A percentile compares a stretch with the other conserved stretches of the same genome.
Evolutionary conservation across 2,113 vertebrate species (phyloP).

Genomic region (Pterophyllum scalare): DNA sequence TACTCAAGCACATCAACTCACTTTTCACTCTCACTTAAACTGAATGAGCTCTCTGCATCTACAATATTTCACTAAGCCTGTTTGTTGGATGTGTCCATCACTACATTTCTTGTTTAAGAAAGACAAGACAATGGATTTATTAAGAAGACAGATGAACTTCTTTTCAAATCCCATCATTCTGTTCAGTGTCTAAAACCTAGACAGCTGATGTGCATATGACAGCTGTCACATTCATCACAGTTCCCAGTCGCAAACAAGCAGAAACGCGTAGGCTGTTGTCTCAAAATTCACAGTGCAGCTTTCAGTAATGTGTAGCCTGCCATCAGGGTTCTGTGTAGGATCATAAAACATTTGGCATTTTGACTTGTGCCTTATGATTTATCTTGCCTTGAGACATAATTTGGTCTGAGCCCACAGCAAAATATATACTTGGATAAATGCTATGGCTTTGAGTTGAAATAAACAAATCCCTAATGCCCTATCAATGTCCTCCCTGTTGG

Average conservation of each 20-base stretch:
- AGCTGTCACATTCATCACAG: conserved; percentile 76
- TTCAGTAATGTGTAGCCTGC: conserved; percentile 65
- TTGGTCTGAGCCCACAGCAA: conserved; percentile 72
- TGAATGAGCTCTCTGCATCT: conserved; percentile 72
- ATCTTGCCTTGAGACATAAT: conserved; percentile 78
- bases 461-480: conserved; percentile 82
- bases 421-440: conserved; percentile 77
- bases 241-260: conserved; percentile 70
- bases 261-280: conserved; percentile 55
- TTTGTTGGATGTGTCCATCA: conserved; percentile 77
- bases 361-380: conserved; percentile 76
- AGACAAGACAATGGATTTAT: conserved; percentile 80
- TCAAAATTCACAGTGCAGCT: conserved; percentile 65
- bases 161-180: conserved; percentile 77
- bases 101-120: conserved; percentile 65
- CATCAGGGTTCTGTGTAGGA: conserved; percentile 67
- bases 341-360: conserved; percentile 72
- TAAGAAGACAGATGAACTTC: conserved; percentile 79
- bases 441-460: conserved; percentile 79
- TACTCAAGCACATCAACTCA: conserved; percentile 78
- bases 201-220: conserved; percentile 76
- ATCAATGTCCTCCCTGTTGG: conserved; percentile 81
- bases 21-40: conserved; percentile 79
- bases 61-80: conserved; percentile 62
- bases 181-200: conserved; percentile 68